Conservation (phyloP, 2,113 vertebrate genomes). For the Thalassoma bifasciatum region DNA sequence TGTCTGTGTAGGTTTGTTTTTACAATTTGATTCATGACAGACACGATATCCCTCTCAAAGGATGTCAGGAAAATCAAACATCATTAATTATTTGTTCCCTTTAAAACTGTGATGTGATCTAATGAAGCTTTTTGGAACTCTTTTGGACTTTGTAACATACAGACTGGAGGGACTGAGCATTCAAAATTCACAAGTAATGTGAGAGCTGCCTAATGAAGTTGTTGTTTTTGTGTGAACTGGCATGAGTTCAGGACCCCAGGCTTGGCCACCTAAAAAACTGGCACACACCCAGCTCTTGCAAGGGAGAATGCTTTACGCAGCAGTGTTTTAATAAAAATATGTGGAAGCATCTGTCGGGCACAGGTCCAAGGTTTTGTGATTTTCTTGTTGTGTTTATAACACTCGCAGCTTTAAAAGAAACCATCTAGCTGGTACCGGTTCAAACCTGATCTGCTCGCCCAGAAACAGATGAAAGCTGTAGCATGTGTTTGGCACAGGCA, state of each 20-base stretch:
- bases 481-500: conserved; percentile 43
- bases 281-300: neutral
- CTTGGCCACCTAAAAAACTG: conserved; percentile 1
- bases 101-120: no score
- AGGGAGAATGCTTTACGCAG: conserved; percentile 1
- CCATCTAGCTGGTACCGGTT: conserved; percentile 23
- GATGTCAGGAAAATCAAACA: no score
- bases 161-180: neutral
- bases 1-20: neutral
- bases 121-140: no score
- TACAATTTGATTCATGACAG: neutral
- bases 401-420: conserved; percentile 28
- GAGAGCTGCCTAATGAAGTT: neutral
- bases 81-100: no score
- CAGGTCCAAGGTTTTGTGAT: conserved; percentile 30
- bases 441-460: conserved; percentile 5
- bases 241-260: neutral
- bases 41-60: neutral
- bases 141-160: neutral
- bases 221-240: conserved; percentile 9
- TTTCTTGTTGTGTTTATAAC: conserved; percentile 15
- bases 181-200: neutral
- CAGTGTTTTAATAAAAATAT: conserved; percentile 22
- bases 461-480: conserved; percentile 36
- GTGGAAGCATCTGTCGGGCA: conserved; percentile 11